Base-by-base conservation (phyloP, 2,797 vertebrate genomes). In the Anguilla megastoma region DNA sequence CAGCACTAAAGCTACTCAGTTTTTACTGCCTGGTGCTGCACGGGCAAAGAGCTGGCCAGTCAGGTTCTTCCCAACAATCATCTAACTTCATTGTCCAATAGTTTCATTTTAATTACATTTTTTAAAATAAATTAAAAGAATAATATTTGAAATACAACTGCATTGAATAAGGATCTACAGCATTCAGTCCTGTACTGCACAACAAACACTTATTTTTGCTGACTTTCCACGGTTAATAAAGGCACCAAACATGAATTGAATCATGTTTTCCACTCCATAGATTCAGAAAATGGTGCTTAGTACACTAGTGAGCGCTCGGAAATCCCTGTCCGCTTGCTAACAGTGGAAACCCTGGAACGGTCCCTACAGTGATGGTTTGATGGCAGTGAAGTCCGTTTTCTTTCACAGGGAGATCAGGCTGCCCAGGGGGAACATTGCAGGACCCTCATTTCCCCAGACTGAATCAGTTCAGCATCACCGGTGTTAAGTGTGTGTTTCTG, bases 181-280 rank as follows among this genome's bases (percentile, higher is more conserved):
- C 94, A 93, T 93, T 93, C 91, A 93, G 93, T 94, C 92, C 33
- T 33, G 24, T 94, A 94, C 92, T 95, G 93, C 94, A 93, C 93
- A 93, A 95, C 89, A 90, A 94, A 94, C 91, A 45, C 92, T 93
- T 91, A 95, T 95, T 91, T 93, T 90, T 90, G 92, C 91, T 91
- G 91, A 91, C 92, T 93, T 95, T 94, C 94, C 21, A n/a, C 8
- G 24, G 60, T 66, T 96, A 96, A 96, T 96, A 94, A 96, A 95
- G 94, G 94, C 94, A 93, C 94, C 95, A 93, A 96, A 92, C 94
- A 94, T 93, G 94, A 96, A 94, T 94, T 94, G 94, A 94, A 95
- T 95, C 94, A 94, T 95, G 95, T 96, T 96, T 96, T 95, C 95
- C 94, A 96, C 95, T 95, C 93, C 93, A 95, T 93, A 95, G 93